Conservation (phyloP, 2,113 vertebrate genomes). For the Hepsetus odoe region DNA sequence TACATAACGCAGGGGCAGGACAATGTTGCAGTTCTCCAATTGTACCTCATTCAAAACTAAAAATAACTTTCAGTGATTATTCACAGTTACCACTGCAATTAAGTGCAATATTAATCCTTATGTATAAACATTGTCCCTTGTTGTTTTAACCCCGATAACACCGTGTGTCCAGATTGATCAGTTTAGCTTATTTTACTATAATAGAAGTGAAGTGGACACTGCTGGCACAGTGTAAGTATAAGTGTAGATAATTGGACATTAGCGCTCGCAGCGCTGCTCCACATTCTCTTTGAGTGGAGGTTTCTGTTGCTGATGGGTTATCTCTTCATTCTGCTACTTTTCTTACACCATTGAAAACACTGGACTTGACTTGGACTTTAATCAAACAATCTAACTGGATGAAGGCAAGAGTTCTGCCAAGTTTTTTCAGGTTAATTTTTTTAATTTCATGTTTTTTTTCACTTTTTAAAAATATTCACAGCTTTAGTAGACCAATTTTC, state of each 20-base stretch:
- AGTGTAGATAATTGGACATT: background rate
- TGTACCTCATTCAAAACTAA: no score
- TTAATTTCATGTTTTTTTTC: background rate
- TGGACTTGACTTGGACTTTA: background rate
- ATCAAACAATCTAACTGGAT: background rate
- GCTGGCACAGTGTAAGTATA: background rate
- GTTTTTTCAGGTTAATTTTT: background rate
- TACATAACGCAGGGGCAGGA: no score
- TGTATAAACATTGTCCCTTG: no score
- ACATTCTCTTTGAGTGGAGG: background rate
- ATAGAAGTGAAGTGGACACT: background rate
- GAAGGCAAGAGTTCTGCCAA: background rate
- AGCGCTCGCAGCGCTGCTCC: background rate
- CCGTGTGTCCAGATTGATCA: no score
- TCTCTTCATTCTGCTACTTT: background rate
- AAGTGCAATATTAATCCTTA: no score
- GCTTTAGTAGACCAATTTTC: background rate
- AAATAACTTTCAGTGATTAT: no score
- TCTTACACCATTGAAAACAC: background rate
- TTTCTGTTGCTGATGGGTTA: background rate
- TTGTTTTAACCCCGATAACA: no score
- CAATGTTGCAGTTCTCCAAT: no score
- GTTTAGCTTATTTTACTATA: no score
- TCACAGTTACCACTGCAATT: no score
- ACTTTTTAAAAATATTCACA: no score